Evolutionary conservation across 53 echinoderm and acorn worm species (phyloP), one percentile per base, ranked within the genome.

Genomic region (Mesocentrotus franciscanus): DNA sequence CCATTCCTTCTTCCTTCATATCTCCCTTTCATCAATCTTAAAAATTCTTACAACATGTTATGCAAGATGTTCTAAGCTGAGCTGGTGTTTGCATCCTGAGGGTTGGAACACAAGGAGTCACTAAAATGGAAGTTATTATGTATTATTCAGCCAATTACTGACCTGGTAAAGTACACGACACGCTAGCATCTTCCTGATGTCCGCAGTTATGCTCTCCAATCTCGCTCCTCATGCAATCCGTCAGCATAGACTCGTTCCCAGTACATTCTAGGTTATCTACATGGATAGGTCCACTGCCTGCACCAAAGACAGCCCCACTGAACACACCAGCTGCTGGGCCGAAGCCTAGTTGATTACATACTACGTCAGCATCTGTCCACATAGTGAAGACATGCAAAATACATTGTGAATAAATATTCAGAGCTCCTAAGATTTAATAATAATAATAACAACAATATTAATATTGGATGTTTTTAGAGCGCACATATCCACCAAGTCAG

Each of bases 291-390:
- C 93, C 93, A 61, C 36, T 93, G 60, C 79, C 93, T 81, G 26
- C 83, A 0, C 93, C 93, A 93, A 93, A 81, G 61, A 93, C 33
- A 33, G 58, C 79, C 32, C 58, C 59, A 14, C 32, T 57, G 39
- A 93, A 93, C 18, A 60, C 60, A 1, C 58, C 79, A 81, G 93
- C 61, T 39, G 93, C 93, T 93, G 93, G 93, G 12, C 93, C 93
- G 17, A 79, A 93, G 79, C 93, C 93, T 81, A 93, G 93, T 84
- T 93, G 93, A 5, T 61, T 32, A 60, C 93, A 93, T 17, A 61
- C 93, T 78, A 93, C 93, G 26, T 93, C 93, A 35, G 79, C 93
- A 59, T 93, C 93, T 93, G 93, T 75, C 6, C 6, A 49, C 20
- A 84, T 84, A 13, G 17, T 18, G 66, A 16, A 66, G 2, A 35